Base-by-base conservation (phyloP, 2,113 vertebrate species). In the Oxyruncus cristatus region DNA sequence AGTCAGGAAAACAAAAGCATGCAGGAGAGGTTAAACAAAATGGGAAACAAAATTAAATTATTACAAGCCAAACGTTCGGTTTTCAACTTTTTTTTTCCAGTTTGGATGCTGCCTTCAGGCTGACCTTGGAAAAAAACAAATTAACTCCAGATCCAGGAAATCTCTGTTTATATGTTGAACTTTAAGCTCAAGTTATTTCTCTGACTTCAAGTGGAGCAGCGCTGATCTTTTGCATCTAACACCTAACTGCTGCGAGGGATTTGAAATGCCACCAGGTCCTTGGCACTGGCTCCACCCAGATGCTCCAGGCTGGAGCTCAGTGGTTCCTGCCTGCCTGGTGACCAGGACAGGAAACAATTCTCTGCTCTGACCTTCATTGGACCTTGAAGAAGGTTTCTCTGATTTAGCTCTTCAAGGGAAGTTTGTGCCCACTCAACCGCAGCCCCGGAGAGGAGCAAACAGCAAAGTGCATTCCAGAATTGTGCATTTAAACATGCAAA, bases 221-320 rank as follows among this genome's bases (percentile, higher is more conserved):
- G 75, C 65, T 94, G 92, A 95, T 96, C 88, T 97, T 97, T 94
- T 74, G 61, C 95, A 86, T 75, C 85, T 92, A 77, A 88, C 88
- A 95, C 95, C 82, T 72, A 81, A 81, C 14, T 70, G 76, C 93
- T 96, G 85, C 41, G 52, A 91, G 93, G 92, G 85, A 94, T 94
- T 92, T 94, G 88, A 97, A 96, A 97, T 95, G 93, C 93, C 95
- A 96, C 68, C 85, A 86, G 82, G 79, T 83, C 88, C 68, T 77
- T 93, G 93, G 90, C 75, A 74, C 65, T n/a, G 52, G 35, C 89
- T 87, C 76, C 71, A 87, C 89, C 59, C 81, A 74, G 58, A 42
- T 0, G 44, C 85, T 85, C 50, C 2, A 2, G 71, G 82, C 88
- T 80, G 85, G 77, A 90, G 67, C 39, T 19, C 1, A 0, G 33